Base-by-base conservation (phyloP, 2,888 invertebrate species). In the Bombyx huttoni region DNA sequence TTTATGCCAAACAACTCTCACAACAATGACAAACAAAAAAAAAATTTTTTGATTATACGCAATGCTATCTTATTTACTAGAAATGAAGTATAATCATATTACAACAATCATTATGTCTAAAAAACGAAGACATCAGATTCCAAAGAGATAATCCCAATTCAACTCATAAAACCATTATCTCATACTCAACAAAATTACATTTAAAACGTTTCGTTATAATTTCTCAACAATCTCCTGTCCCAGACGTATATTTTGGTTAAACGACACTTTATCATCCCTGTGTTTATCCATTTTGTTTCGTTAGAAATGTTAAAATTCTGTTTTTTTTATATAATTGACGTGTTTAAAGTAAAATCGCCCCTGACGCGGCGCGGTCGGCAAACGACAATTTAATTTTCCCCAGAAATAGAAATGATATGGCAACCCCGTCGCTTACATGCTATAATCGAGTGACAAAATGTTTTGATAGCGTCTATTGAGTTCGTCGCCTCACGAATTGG, bases 391-490 rank as follows among this genome's bases (percentile, higher is more conserved):
- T 83, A 84, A 83, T 84, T 81, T 75, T 73, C 73, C 74, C 68
- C 64, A 69, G 75, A 78, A 79, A 70, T 61, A 65, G 70, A 84
- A 84, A 84, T 86, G 73, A 81, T 74, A 81, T 71, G 75, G 73
- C 75, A 76, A 73, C 77, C 71, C 74, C 70, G 65, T 63, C 77
- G 71, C 66, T 82, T 81, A 73, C 78, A 78, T 76, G 77, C 71
- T 61, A 73, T 80, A 81, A 82, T 81, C 81, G 76, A 83, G 85
- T 85, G 86, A 88, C 87, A 87, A 87, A 87, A 78, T 78, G 68
- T 82, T 80, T 73, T n/a, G 48, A 49, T 49, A 52, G 49, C 48
- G 46, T 34, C 46, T 40, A 40, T 40, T 12, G 40, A 8, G 40
- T 40, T 40, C 7, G 2, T 40, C 40, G 40, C 40, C 40, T 40